Percentiles rank a stretch among this genome's conserved stretches.
Conservation (phyloP, 1,140 invertebrate genomes). For the Vanessa atalanta region DNA sequence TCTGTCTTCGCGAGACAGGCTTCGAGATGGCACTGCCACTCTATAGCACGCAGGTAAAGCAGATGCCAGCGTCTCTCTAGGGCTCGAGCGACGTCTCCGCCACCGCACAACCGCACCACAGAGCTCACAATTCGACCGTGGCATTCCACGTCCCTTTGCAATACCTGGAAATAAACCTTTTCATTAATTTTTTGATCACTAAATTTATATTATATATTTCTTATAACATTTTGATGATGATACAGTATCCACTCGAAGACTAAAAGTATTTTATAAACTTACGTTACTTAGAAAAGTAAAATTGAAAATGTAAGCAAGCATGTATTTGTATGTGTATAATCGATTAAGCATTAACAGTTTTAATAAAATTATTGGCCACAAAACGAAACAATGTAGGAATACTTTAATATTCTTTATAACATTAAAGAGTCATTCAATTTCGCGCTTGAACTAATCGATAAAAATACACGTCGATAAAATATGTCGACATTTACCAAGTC, state of each 20-base stretch:
- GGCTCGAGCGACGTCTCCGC: constrained; percentile 79
- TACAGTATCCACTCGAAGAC: too few species aligned
- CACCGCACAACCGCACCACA: constrained; percentile 85
- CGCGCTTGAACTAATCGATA: not conserved
- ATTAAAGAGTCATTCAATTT: constrained; percentile 8
- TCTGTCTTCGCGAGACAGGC: constrained; percentile 74
- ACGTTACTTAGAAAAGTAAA: too few species aligned
- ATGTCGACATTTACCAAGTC: constrained; percentile 25
- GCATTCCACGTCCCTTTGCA: constrained; percentile 91
- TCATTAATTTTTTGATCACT: not conserved
- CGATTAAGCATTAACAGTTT: too few species aligned
- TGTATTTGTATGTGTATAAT: too few species aligned
- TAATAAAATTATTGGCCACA: not conserved
- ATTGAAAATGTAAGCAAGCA: too few species aligned
- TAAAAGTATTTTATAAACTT: too few species aligned
- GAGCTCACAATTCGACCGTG: constrained; percentile 91
- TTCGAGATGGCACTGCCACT: constrained; percentile 89
- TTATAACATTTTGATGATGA: too few species aligned
- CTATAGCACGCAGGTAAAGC: constrained; percentile 91
- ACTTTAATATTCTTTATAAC: not conserved
- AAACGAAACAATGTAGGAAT: constrained; percentile 31
- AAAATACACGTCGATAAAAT: constrained; percentile 6
- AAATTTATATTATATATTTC: not conserved
- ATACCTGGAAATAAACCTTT: constrained; percentile 82
- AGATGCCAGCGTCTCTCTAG: constrained; percentile 93